Conservation (phyloP, 2,113 vertebrate species). For the Theropithecus gelada region DNA sequence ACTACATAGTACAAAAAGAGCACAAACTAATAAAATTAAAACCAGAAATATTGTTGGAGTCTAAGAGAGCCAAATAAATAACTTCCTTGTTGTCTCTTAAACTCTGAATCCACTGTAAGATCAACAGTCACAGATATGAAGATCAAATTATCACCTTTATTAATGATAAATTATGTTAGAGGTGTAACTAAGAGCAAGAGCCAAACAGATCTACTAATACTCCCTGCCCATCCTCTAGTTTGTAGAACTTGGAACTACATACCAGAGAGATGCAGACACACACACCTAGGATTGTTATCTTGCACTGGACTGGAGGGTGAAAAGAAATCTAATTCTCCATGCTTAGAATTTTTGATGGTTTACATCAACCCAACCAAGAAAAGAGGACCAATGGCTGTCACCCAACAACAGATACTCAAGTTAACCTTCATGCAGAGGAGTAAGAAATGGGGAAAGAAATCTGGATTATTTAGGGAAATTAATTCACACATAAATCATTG, state of each 20-base stretch:
- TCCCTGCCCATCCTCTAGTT: background rate
- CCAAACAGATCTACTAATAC: background rate
- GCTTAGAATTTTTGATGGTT: background rate
- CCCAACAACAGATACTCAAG: background rate
- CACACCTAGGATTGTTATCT: background rate
- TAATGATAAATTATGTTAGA: background rate
- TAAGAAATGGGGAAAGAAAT: background rate
- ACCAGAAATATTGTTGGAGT: background rate
- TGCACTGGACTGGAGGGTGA: background rate
- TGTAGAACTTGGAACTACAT: background rate
- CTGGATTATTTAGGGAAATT: background rate
- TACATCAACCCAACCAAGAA: background rate
- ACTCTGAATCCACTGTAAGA: background rate
- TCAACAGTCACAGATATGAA: background rate
- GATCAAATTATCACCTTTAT: background rate
- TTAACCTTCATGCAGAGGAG: background rate
- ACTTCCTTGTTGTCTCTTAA: background rate
- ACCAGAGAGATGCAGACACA: background rate
- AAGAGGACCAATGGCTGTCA: background rate
- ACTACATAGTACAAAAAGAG: background rate
- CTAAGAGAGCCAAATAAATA: background rate
- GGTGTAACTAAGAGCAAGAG: background rate
- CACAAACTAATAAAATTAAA: constrained; percentile 19
- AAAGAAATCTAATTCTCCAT: background rate
- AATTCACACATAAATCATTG: background rate